Percentiles rank a stretch among this genome's conserved stretches.
Evolutionary conservation across 2,797 vertebrate genomes (phyloP).

Genomic region (Poeciliopsis infans): DNA sequence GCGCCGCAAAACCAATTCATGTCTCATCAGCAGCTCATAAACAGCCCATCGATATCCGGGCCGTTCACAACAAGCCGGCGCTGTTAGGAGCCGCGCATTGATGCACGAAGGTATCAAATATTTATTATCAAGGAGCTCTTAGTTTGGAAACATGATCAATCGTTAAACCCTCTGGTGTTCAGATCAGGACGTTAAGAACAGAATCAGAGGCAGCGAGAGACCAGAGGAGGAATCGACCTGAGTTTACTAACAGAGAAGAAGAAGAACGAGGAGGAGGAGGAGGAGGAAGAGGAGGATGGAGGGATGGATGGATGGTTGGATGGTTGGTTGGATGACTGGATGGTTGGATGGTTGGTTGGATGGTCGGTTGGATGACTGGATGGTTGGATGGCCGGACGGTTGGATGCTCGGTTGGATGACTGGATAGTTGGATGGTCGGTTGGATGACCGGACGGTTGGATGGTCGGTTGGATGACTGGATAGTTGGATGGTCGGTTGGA

Average conservation of each 20-base stretch:
- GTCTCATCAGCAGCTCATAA: constrained; percentile 65
- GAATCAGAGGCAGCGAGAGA: constrained; percentile 32
- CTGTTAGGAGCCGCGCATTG: constrained; percentile 46
- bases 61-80: constrained; percentile 10
- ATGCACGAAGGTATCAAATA: constrained; percentile 50
- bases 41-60: constrained; percentile 58
- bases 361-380: neutral
- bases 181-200: constrained; percentile 52
- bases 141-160: constrained; percentile 62
- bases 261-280: neutral
- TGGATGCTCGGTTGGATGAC: too few relatives aligned
- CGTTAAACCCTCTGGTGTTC: constrained; percentile 47
- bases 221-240: constrained; percentile 34
- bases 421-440: accelerated
- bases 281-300: neutral
- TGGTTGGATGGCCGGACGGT: accelerated
- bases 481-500: too few relatives aligned
- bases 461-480: too few relatives aligned
- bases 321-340: too few relatives aligned
- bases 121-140: constrained; percentile 58
- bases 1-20: constrained; percentile 62
- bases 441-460: too few relatives aligned
- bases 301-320: neutral
- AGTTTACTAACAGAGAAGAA: constrained; percentile 1
- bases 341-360: too few relatives aligned